These are phyloP conservation scores for Malurus leucopterus DNA, from an alignment of 2,797 vertebrate genomes.

Conservation along the genomic window DNA sequence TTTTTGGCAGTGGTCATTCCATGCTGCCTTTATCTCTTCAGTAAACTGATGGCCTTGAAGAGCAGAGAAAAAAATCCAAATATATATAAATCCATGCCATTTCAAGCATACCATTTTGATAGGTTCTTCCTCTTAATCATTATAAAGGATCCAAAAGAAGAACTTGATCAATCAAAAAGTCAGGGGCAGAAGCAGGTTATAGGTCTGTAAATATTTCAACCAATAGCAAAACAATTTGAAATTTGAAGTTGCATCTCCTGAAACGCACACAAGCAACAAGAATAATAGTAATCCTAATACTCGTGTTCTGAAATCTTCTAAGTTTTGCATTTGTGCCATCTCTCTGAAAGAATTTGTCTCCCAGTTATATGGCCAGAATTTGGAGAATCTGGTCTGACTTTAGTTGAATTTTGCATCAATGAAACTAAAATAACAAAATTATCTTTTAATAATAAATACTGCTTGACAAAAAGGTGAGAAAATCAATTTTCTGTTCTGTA, in stretches of 20 bases:
- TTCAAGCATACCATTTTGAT: background rate
- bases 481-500: background rate
- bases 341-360: background rate
- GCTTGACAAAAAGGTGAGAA: background rate
- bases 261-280: background rate
- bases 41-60: background rate
- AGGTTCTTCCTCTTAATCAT: background rate
- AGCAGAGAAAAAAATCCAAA: background rate
- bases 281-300: background rate
- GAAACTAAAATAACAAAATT: background rate
- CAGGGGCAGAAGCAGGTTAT: background rate
- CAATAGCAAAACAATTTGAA: background rate
- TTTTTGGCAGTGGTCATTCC: background rate
- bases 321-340: background rate
- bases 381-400: background rate
- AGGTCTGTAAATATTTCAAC: background rate
- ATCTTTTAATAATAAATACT: background rate
- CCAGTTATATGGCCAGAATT: background rate
- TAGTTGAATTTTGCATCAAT: background rate
- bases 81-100: rapidly evolving
- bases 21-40: background rate
- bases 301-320: background rate
- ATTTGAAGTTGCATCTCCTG: background rate
- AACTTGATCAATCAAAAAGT: background rate
- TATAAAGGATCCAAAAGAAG: background rate